phyloP scores from a whole-genome alignment of 2,113 vertebrate genomes.

The Alligator mississippiensis region DNA sequence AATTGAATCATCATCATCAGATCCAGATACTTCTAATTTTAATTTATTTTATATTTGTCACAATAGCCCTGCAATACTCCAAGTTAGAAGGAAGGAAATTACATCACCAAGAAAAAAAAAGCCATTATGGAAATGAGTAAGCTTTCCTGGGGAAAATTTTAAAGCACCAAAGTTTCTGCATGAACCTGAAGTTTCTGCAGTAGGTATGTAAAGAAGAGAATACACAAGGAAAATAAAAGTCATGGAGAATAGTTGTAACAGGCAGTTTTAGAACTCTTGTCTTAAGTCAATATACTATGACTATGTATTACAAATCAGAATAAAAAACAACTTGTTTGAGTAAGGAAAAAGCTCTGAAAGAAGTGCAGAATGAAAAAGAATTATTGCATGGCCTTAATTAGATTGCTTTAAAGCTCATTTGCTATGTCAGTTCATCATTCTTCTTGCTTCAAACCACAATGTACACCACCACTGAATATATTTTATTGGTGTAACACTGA shows the following conservation, averaged over 20 bases:
- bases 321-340: not conserved
- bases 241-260: not conserved
- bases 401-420: not conserved
- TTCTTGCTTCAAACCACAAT: not conserved
- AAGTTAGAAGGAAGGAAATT: not conserved
- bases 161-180: not conserved
- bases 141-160: not conserved
- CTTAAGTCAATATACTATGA: not conserved
- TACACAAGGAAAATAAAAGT: not conserved
- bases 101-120: not conserved
- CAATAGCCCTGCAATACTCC: not conserved
- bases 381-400: not conserved
- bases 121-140: not conserved
- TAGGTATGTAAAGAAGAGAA: not conserved
- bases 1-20: not conserved
- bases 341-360: not conserved
- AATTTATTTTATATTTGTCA: not conserved
- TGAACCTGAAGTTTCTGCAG: not conserved
- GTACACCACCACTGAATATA: not conserved
- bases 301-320: not conserved
- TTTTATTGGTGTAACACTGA: not conserved
- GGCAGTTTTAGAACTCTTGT: not conserved
- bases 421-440: not conserved
- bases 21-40: not conserved
- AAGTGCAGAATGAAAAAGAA: not conserved